Evolutionary conservation across 2,888 invertebrate species (phyloP).

Genomic region (Lochmaea capreae): DNA sequence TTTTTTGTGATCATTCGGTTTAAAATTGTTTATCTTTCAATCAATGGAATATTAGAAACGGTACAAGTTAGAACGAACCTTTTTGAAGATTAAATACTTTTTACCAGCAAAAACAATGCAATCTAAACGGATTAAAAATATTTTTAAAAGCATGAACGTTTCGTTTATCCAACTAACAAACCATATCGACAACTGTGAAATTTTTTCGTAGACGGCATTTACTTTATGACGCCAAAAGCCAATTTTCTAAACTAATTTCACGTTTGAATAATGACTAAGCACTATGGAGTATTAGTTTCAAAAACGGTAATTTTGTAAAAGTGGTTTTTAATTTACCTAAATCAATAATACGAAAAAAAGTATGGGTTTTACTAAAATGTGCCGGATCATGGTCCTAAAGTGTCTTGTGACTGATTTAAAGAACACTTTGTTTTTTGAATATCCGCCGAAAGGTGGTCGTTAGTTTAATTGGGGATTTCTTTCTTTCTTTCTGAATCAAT

Average conservation of each 20-base stretch:
- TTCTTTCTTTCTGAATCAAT: slow-evolving; percentile 4
- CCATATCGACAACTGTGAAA: slow-evolving; percentile 55
- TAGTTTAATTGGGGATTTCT: slow-evolving; percentile 51
- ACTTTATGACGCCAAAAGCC: slow-evolving; percentile 54
- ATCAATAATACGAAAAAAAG: slow-evolving; percentile 53
- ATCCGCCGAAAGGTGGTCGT: slow-evolving; percentile 51
- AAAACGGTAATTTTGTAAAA: slow-evolving; percentile 53
- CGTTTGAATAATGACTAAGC: slow-evolving; percentile 57
- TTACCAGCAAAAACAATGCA: slow-evolving; percentile 41
- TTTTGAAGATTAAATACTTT: slow-evolving; percentile 24
- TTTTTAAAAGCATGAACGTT: slow-evolving; percentile 47
- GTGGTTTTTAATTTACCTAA: slow-evolving; percentile 57
- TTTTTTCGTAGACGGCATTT: slow-evolving; percentile 55
- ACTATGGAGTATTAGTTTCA: slow-evolving; percentile 49
- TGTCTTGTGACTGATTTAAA: slow-evolving; percentile 49
- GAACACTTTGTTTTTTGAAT: slow-evolving; percentile 54
- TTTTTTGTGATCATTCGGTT: slow-evolving; percentile 4
- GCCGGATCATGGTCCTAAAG: slow-evolving; percentile 54
- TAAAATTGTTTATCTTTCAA: slow-evolving; percentile 16
- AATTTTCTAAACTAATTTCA: slow-evolving; percentile 54
- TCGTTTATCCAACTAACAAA: slow-evolving; percentile 54
- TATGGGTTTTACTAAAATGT: slow-evolving; percentile 48
- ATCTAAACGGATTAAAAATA: slow-evolving; percentile 45
- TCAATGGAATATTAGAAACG: slow-evolving; percentile 17
- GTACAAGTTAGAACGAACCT: not conserved